Conservation (phyloP, 2,888 invertebrate genomes). For the Choristoneura rosaceana region DNA sequence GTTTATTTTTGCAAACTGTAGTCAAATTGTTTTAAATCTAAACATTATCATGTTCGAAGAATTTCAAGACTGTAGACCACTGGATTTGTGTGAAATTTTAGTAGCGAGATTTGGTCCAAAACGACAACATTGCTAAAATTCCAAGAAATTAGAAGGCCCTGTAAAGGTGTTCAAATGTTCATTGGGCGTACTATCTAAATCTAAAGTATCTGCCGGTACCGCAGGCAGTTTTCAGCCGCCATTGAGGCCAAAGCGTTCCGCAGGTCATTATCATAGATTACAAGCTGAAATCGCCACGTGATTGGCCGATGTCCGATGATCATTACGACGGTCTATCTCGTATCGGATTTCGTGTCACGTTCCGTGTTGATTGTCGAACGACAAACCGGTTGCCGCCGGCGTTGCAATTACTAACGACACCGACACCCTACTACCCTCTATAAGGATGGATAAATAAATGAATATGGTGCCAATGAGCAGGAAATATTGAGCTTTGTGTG, state of each 20-base stretch:
- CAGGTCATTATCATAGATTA: slow-evolving; percentile 40
- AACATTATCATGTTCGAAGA: too few relatives aligned
- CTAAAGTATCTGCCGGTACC: background rate
- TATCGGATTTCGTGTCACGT: slow-evolving; percentile 84
- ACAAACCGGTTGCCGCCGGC: slow-evolving; percentile 72
- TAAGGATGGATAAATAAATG: slow-evolving; percentile 46
- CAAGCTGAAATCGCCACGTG: slow-evolving; percentile 43
- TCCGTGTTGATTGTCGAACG: slow-evolving; percentile 79
- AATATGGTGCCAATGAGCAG: slow-evolving; percentile 16
- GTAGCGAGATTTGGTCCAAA: too few relatives aligned
- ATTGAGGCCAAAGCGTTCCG: slow-evolving; percentile 19
- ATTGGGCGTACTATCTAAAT: slow-evolving; percentile 1
- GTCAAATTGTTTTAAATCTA: too few relatives aligned
- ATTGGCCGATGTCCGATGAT: slow-evolving; percentile 39
- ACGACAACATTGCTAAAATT: background rate
- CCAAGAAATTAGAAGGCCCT: background rate
- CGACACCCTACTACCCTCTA: slow-evolving; percentile 62
- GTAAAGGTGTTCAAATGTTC: slow-evolving; percentile 8
- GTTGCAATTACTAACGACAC: slow-evolving; percentile 80
- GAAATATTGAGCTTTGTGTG: slow-evolving; percentile 25
- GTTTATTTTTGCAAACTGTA: too few relatives aligned
- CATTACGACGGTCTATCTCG: slow-evolving; percentile 52
- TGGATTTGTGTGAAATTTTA: too few relatives aligned
- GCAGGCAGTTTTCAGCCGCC: slow-evolving; percentile 29
- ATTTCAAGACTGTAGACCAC: too few relatives aligned